These are phyloP conservation scores for Lophius piscatorius DNA, from an alignment of 2,113 vertebrate genomes.

Conservation along the genomic window DNA sequence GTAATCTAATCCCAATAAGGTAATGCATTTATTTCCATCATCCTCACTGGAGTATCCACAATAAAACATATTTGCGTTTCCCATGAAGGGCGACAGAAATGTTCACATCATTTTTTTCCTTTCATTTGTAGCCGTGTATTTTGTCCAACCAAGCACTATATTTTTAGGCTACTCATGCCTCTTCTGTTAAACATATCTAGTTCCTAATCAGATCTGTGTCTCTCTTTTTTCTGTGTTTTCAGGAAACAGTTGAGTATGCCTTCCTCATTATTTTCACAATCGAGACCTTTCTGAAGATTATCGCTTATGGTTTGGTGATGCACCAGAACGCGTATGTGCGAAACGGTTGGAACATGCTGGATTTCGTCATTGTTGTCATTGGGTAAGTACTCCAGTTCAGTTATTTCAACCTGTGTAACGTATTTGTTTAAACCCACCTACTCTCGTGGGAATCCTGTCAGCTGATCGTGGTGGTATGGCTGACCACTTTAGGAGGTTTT, in stretches of 20 bases:
- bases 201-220: neutral
- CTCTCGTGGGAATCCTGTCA: neutral
- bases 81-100: too few relatives aligned
- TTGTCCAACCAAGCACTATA: too few relatives aligned
- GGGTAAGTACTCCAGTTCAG: conserved; percentile 85
- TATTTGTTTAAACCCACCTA: neutral
- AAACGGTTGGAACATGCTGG: conserved; percentile 99
- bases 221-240: conserved; percentile 71
- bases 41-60: too few relatives aligned
- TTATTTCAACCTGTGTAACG: neutral
- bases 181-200: neutral
- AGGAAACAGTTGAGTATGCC: conserved; percentile 99
- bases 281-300: conserved; percentile 99
- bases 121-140: too few relatives aligned
- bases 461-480: neutral
- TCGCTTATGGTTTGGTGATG: conserved; percentile 97
- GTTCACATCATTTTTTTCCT: too few relatives aligned
- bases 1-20: too few relatives aligned
- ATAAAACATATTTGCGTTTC: too few relatives aligned
- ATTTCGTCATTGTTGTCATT: conserved; percentile 99
- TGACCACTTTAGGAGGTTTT: conserved; percentile 11
- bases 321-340: conserved; percentile 98
- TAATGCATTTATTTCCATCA: too few relatives aligned
- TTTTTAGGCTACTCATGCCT: too few relatives aligned
- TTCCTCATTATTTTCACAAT: conserved; percentile 99